Percentiles rank a stretch among this genome's conserved stretches.
These are phyloP conservation scores for Rhizoglyphus robini DNA, from an alignment of 1,140 invertebrate species.

Conservation along the genomic window DNA sequence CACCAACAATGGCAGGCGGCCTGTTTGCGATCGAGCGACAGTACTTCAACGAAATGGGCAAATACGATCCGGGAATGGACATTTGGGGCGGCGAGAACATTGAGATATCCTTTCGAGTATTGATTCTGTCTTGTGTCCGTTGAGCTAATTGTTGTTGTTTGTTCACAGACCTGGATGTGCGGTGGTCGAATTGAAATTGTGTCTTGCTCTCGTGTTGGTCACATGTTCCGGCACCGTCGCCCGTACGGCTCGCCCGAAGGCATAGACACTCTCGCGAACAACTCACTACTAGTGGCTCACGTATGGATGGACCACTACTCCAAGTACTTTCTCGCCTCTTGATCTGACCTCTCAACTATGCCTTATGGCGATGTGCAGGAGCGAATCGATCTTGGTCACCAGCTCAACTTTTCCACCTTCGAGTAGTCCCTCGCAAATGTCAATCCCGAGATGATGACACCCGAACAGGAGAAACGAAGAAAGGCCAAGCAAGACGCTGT, in stretches of 20 bases:
- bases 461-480: conserved; percentile 8
- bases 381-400: conserved; percentile 50
- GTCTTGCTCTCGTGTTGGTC: conserved; percentile 85
- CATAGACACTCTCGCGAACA: conserved; percentile 53
- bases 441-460: conserved; percentile 56
- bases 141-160: conserved; percentile 19
- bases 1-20: conserved; percentile 93
- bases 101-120: conserved; percentile 82
- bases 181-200: conserved; percentile 81
- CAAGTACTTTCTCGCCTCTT: conserved; percentile 60
- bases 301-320: conserved; percentile 91
- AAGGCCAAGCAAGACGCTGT: not conserved
- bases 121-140: conserved; percentile 22
- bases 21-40: conserved; percentile 78
- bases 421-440: conserved; percentile 86
- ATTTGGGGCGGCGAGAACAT: conserved; percentile 84
- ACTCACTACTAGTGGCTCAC: conserved; percentile 70
- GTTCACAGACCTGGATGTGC: conserved; percentile 87
- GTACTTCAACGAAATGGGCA: conserved; percentile 76
- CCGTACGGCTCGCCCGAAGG: conserved; percentile 68
- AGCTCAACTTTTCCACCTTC: conserved; percentile 68
- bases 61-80: conserved; percentile 86
- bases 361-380: conserved; percentile 65
- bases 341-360: conserved; percentile 47
- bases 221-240: conserved; percentile 77